phyloP scores from a whole-genome alignment of 2,113 vertebrate genomes.

The Diadophis punctatus region DNA sequence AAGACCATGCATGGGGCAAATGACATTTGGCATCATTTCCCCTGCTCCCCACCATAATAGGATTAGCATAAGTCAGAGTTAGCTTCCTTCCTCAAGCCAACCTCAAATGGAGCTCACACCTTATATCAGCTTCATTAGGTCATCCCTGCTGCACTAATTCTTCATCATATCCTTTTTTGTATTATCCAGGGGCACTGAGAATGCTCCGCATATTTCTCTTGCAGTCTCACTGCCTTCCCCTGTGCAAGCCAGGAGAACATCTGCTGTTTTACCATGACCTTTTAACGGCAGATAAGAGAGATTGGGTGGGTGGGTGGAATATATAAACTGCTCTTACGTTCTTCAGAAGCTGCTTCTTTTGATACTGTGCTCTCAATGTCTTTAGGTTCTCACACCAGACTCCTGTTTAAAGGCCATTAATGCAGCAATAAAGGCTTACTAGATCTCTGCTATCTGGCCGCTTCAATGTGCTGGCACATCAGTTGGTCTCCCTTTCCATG shows the following conservation, averaged over 20 bases:
- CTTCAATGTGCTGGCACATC: neutral
- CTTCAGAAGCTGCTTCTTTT: neutral
- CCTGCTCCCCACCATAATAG: neutral
- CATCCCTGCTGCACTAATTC: conserved; percentile 6
- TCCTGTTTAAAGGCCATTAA: neutral
- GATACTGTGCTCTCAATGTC: neutral
- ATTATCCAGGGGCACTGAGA: neutral
- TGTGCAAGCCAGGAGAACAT: neutral
- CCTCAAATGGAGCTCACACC: conserved; percentile 10
- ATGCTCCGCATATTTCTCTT: neutral
- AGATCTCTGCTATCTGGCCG: rapidly evolving
- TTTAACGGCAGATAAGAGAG: neutral
- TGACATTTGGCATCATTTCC: neutral
- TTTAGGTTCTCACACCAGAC: neutral
- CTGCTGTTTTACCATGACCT: neutral
- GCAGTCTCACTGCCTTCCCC: neutral
- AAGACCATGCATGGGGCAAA: neutral
- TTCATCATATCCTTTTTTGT: neutral
- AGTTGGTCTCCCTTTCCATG: neutral
- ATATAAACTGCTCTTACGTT: neutral
- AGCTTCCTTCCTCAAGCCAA: neutral
- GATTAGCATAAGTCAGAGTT: neutral
- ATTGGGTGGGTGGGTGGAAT: neutral
- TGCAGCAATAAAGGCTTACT: neutral
- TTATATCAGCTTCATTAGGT: neutral